These are phyloP conservation scores for Garra rufa DNA, from an alignment of 2,113 vertebrate genomes.

Conservation along the genomic window DNA sequence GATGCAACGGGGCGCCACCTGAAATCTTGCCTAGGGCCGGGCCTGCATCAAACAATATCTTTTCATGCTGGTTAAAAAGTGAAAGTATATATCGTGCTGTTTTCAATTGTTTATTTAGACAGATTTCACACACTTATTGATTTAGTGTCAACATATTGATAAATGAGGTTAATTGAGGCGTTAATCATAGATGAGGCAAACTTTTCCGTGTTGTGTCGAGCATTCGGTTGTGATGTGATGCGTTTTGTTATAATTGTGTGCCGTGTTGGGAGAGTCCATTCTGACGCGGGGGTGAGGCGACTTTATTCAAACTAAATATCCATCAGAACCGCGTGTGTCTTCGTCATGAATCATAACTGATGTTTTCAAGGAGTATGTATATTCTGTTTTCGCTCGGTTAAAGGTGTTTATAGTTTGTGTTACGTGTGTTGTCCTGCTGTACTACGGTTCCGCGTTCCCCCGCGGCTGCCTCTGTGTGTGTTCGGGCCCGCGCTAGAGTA, in stretches of 20 bases:
- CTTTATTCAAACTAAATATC: background rate
- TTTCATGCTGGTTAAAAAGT: background rate
- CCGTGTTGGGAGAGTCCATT: conserved; percentile 16
- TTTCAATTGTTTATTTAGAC: background rate
- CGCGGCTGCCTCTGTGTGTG: background rate
- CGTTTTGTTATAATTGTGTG: background rate
- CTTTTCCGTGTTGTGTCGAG: background rate
- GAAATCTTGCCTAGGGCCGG: too few relatives aligned
- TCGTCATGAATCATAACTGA: background rate
- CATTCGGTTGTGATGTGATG: background rate
- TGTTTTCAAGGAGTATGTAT: accelerated
- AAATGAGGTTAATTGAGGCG: background rate
- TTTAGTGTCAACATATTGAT: background rate
- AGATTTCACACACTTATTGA: background rate
- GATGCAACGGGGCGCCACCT: too few relatives aligned
- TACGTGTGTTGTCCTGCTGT: background rate
- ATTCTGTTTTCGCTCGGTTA: too few relatives aligned
- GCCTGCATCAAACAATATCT: too few relatives aligned
- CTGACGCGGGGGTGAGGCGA: background rate
- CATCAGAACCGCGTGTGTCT: background rate
- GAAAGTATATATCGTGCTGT: background rate
- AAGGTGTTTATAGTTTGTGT: background rate
- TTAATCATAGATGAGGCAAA: background rate
- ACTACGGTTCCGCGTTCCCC: background rate
- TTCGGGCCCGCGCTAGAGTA: background rate